A percentile compares a stretch with the other conserved stretches of the same genome.
phyloP scores from a whole-genome alignment of 2,113 vertebrate genomes.

The Eurypyga helias region DNA sequence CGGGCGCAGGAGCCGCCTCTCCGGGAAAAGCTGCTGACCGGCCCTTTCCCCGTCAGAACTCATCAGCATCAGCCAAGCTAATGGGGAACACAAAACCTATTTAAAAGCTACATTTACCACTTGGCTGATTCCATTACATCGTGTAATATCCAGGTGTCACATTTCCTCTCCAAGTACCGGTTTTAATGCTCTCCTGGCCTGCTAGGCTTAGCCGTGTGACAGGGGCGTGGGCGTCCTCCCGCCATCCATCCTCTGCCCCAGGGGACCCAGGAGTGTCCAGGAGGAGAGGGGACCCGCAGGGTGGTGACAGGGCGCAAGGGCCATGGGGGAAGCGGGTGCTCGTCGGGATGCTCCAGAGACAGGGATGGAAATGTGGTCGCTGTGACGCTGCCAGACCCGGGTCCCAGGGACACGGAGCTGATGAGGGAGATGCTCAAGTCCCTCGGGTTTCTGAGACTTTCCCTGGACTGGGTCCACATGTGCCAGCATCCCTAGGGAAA shows the following conservation, averaged over 20 bases:
- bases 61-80: conserved; percentile 90
- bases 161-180: conserved; percentile 84
- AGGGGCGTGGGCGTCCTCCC: conserved; percentile 55
- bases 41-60: conserved; percentile 86
- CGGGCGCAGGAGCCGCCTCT: conserved; percentile 15
- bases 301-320: fast-evolving
- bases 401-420: fast-evolving
- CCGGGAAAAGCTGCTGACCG: conserved; percentile 80
- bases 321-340: fast-evolving
- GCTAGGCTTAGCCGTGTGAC: conserved; percentile 79
- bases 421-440: background rate
- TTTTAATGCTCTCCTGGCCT: conserved; percentile 81
- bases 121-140: conserved; percentile 96
- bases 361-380: fast-evolving
- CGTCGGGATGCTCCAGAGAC: fast-evolving
- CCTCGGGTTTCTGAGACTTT: background rate
- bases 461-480: fast-evolving
- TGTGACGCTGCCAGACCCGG: fast-evolving
- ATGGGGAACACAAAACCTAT: conserved; percentile 95
- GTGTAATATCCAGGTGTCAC: conserved; percentile 96
- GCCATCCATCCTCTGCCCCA: fast-evolving
- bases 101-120: conserved; percentile 98
- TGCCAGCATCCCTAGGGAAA: fast-evolving
- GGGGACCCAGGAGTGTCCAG: background rate
- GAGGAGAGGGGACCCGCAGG: background rate